Evolutionary conservation across 2,113 vertebrate species (phyloP).

Genomic region (Saccopteryx bilineata): DNA sequence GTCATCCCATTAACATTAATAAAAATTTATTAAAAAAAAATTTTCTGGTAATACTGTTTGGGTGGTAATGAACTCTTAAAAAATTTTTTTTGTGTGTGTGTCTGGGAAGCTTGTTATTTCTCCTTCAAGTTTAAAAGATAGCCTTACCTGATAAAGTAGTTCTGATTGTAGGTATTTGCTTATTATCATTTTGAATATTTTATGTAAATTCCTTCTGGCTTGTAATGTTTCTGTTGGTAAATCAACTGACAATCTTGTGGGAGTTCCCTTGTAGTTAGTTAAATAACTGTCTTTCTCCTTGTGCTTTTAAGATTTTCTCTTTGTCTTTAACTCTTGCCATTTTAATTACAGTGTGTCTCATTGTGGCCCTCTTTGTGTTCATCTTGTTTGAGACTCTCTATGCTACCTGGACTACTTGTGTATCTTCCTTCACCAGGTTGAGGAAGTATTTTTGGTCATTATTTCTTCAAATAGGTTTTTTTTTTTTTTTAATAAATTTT

Average conservation of each 20-base stretch:
- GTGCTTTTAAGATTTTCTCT: neutral
- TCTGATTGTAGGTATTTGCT: neutral
- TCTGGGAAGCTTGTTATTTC: neutral
- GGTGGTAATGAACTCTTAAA: neutral
- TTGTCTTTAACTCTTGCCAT: neutral
- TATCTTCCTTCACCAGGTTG: neutral
- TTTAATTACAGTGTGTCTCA: neutral
- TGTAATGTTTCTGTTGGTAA: neutral
- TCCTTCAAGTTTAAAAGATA: neutral
- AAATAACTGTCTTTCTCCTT: neutral
- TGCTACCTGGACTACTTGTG: neutral
- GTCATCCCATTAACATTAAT: too few relatives aligned
- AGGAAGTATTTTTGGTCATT: neutral
- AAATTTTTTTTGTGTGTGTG: neutral
- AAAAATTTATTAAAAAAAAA: too few relatives aligned
- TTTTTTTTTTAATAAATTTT: too few relatives aligned
- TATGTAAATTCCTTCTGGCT: neutral
- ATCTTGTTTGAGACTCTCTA: neutral
- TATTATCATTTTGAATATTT: neutral
- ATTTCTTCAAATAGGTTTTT: neutral
- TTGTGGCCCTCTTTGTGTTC: neutral
- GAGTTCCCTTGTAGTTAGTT: neutral
- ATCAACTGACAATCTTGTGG: neutral
- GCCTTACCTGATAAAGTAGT: neutral
- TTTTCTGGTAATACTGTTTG: neutral